phyloP scores from a whole-genome alignment of 2,888 invertebrate genomes.

The Habroteleia sp. region DNA sequence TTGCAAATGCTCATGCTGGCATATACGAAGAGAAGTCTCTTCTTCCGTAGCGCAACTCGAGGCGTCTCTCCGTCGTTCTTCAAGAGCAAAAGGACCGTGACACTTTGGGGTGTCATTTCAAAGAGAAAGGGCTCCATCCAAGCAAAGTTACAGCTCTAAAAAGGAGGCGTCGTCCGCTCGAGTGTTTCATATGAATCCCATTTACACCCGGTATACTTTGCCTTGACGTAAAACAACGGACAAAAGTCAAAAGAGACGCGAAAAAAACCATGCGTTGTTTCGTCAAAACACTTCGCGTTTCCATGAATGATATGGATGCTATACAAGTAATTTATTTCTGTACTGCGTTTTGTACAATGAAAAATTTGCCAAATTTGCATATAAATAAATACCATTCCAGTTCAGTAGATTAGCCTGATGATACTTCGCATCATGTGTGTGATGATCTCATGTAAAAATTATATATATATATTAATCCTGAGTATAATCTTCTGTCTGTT shows the following conservation, averaged over 20 bases:
- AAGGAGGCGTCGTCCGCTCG: constrained; percentile 52
- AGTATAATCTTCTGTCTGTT: too few species aligned
- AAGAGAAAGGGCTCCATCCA: constrained; percentile 41
- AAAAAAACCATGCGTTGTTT: constrained; percentile 31
- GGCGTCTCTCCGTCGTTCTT: constrained; percentile 53
- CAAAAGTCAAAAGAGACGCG: constrained; percentile 30
- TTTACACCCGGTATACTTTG: constrained; percentile 47
- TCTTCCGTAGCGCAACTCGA: constrained; percentile 33
- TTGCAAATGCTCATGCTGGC: constrained; percentile 37
- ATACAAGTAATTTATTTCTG: constrained; percentile 26
- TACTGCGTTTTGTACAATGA: too few species aligned
- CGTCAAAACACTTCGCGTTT: constrained; percentile 32
- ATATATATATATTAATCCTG: too few species aligned
- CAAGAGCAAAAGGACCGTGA: constrained; percentile 53
- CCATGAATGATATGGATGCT: constrained; percentile 3
- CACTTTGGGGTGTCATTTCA: constrained; percentile 61
- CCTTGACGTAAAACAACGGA: constrained; percentile 28
- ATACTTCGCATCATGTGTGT: too few species aligned
- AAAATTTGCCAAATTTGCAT: background rate
- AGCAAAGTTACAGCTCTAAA: constrained; percentile 44
- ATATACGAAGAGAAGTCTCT: constrained; percentile 19
- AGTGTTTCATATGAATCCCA: constrained; percentile 52
- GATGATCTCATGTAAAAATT: too few species aligned
- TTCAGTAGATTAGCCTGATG: too few species aligned
- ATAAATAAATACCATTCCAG: background rate